Evolutionary conservation across 2,888 invertebrate genomes (phyloP).

Genomic region (Globia sparganii): DNA sequence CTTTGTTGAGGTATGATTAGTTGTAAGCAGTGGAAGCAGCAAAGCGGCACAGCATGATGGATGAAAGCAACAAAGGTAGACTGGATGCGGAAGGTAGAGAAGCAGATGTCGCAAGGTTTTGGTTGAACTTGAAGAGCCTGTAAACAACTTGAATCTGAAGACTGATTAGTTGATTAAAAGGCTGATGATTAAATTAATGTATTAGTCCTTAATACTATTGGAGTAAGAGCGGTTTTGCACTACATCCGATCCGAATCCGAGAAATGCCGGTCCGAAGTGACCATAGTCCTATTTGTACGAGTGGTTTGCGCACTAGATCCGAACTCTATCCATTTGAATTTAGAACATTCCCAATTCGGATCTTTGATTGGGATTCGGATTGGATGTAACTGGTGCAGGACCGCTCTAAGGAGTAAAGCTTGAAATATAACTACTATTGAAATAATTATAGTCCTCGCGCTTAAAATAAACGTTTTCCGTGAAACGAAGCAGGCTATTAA

Average conservation of each 20-base stretch:
- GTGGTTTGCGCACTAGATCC: too few relatives aligned
- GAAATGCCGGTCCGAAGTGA: too few relatives aligned
- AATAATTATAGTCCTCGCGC: slow-evolving; percentile 18
- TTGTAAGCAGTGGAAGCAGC: slow-evolving; percentile 11
- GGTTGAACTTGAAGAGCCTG: slow-evolving; percentile 14
- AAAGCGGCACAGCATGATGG: background rate
- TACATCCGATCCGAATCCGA: too few relatives aligned
- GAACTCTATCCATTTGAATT: too few relatives aligned
- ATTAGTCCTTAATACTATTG: background rate
- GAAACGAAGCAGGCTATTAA: slow-evolving; percentile 1
- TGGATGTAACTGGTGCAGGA: too few relatives aligned
- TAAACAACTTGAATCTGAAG: slow-evolving; percentile 25
- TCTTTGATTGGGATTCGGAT: too few relatives aligned
- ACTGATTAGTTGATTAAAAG: background rate
- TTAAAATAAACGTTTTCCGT: background rate
- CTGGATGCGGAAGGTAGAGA: slow-evolving; percentile 18
- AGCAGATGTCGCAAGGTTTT: background rate
- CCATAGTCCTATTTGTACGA: too few relatives aligned
- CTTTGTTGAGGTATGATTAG: slow-evolving; percentile 7
- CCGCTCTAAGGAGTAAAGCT: too few relatives aligned
- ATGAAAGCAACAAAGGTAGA: slow-evolving; percentile 5
- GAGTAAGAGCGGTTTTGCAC: too few relatives aligned
- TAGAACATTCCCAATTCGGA: too few relatives aligned
- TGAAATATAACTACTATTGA: background rate
- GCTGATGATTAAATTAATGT: background rate